Evolutionary conservation across 2,113 vertebrate species (phyloP).

Genomic region (Spermophilus dauricus): DNA sequence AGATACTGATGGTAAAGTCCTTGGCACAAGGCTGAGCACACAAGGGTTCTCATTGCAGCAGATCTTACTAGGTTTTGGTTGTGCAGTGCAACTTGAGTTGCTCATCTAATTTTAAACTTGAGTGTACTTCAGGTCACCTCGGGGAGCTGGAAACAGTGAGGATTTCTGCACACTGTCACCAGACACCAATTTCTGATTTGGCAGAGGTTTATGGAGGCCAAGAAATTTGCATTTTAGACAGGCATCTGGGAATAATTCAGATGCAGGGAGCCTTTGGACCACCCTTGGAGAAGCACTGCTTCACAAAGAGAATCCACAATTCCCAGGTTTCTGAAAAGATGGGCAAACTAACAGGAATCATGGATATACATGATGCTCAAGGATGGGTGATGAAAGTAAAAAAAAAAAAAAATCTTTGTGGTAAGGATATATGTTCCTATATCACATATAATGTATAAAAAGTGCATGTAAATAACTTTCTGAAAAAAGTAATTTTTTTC

Average conservation of each 20-base stretch:
- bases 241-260: slow-evolving; percentile 57
- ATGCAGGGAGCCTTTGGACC: background rate
- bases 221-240: slow-evolving; percentile 41
- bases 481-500: background rate
- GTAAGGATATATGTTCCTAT: background rate
- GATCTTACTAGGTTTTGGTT: background rate
- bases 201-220: background rate
- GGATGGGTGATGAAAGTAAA: background rate
- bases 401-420: background rate
- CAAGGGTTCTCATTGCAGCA: accelerated
- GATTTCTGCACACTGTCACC: background rate
- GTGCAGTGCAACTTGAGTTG: background rate
- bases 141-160: background rate
- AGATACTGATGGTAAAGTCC: background rate
- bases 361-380: background rate
- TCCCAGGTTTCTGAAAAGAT: background rate
- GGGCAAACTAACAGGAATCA: background rate
- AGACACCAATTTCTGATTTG: background rate
- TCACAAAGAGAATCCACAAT: background rate
- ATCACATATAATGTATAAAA: background rate
- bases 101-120: background rate
- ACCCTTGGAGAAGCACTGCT: slow-evolving; percentile 1
- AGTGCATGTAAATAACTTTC: background rate
- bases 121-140: background rate
- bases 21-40: accelerated